Base-by-base conservation (phyloP, 2,113 vertebrate species). In the Sapajus apella region DNA sequence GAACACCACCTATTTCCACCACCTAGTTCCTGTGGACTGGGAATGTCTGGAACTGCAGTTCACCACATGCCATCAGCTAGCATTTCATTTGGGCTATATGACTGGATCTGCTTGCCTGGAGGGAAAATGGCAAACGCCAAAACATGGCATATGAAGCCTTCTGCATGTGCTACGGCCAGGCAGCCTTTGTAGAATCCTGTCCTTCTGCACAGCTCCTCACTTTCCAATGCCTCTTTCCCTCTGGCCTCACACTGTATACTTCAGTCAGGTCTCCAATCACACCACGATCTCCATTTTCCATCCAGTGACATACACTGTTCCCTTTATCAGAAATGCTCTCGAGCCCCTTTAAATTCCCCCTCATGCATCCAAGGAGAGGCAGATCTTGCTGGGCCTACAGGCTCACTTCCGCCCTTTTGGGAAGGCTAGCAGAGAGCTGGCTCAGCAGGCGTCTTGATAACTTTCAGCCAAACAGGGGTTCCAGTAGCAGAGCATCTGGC, bases 51-150 rank as follows among this genome's bases (percentile, higher is more conserved):
- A 43, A 20, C 58, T 20, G n/a, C 37, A 10, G 1, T 6, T 30
- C 18, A 47, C 37, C 30, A 73, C 27, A 37, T 14, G 2, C 58
- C 2, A 12, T n/a, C n/a, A 6, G 10, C 45, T 50, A 40, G 1
- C 1, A 0, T 27, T 11, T 84, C 30, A 8, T 35, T 2, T 10
- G 1, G 40, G 40, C 55, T 52, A 4, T 1, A 1, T 6, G 52
- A 80, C 7, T 6, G 47, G 25, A 27, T 64, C 16, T 30, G 27
- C 7, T 7, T 50, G n/a, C 27, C 61, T 55, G 58, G 18, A 82
- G 20, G 21, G 14, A 6, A 52, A 86, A 40, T 11, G 30, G 77
- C 37, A 40, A 83, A 56, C 13, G 23, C 18, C 47, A 25, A 43
- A 43, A 35, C 20, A 27, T 2, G 50, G 37, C 52, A 25, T 30